Percentiles rank a stretch among this genome's conserved stretches.
Evolutionary conservation across 2,797 vertebrate genomes (phyloP).

Genomic region (Rhodeus uyekii): DNA sequence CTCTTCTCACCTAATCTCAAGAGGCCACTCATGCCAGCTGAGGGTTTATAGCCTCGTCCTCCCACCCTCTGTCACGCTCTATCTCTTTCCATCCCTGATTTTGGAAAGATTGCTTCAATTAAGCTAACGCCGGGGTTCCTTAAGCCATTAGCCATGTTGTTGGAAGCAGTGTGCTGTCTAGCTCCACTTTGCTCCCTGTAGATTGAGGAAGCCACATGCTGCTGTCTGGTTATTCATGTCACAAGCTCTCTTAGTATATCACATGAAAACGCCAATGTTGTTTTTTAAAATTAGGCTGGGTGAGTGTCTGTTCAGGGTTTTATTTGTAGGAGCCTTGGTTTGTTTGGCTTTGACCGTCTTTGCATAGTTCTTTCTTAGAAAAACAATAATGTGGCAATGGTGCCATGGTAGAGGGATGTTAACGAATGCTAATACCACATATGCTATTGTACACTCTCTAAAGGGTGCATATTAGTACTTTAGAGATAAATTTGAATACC

Average conservation of each 20-base stretch:
- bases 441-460: not conserved
- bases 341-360: not conserved
- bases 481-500: not conserved
- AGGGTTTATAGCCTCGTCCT: constrained; percentile 45
- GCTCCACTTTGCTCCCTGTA: constrained; percentile 1
- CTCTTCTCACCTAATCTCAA: constrained; percentile 47
- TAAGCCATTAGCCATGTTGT: constrained; percentile 76
- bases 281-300: not conserved
- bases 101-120: constrained; percentile 74
- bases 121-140: constrained; percentile 73
- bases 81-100: constrained; percentile 50
- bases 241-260: constrained; percentile 32
- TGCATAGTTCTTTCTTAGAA: not conserved
- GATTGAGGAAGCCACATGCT: constrained; percentile 47
- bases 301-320: not conserved
- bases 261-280: constrained; percentile 19
- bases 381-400: not conserved
- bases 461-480: not conserved
- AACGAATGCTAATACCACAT: not conserved
- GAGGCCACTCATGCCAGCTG: constrained; percentile 51
- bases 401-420: not conserved
- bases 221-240: constrained; percentile 43
- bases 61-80: constrained; percentile 27
- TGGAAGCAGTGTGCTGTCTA: constrained; percentile 48
- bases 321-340: not conserved